Base-by-base conservation (phyloP, 1,140 invertebrate genomes). In the Halictus rubicundus region DNA sequence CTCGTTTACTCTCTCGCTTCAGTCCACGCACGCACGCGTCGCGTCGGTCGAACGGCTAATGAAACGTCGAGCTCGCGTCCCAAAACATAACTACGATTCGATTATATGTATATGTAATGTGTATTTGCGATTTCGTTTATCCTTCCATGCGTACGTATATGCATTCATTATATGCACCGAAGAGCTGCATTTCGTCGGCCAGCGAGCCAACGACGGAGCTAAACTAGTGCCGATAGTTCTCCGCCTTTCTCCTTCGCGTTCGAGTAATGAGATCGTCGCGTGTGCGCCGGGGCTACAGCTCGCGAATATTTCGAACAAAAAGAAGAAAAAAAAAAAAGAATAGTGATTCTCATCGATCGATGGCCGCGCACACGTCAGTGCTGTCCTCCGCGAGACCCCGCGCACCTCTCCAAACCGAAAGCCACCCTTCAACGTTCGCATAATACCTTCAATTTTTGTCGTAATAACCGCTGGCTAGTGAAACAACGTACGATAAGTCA, bases 41-140 rank as follows among this genome's bases (percentile, higher is more conserved):
- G 21, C 68, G 66, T 54, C 82, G 69, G 69, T 79, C 74, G 39
- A 82, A 85, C 70, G 81, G 61, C 66, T 84, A 86, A 83, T 71
- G 73, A 78, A 72, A 78, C 80, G 78, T 71, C 57, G 61, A 77
- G 73, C 78, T 71, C 79, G 60, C 69, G 68, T 78, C 59, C 68
- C 81, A 71, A n/a, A n/a, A 83, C 81, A 81, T 66, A 83, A 83
- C 85, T 87, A 87, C 82, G 49, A 80, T 80, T 82, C 84, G 60
- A 68, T 80, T 82, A 65, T 86, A 79, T 68, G 54, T 71, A 27
- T 84, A 42, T 83, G 54, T 57, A 57, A 74, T 83, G 69, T 84
- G 70, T 80, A 68, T 78, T 73, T 84, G 69, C 79, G 75, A 66
- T 74, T 80, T 76, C 76, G 32, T 87, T 85, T 83, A 82, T 60